These are phyloP conservation scores for Sebastolobus altivelis DNA, from an alignment of 2,797 vertebrate species.

Conservation along the genomic window DNA sequence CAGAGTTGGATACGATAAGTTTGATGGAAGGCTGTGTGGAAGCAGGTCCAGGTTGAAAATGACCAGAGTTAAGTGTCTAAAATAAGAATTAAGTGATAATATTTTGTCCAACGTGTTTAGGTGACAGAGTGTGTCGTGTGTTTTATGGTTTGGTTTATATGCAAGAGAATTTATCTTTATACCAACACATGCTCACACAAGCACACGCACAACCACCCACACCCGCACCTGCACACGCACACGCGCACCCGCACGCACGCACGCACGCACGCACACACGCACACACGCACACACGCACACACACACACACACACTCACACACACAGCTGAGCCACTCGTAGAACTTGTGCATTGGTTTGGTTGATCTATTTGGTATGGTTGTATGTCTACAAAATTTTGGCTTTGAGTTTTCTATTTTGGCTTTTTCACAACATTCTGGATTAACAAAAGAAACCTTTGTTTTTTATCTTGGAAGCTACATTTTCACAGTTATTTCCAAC, in stretches of 20 bases:
- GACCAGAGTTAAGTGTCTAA: slow-evolving; percentile 18
- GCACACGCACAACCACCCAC: slow-evolving; percentile 15
- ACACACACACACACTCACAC: slow-evolving; percentile 26
- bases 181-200: slow-evolving; percentile 36
- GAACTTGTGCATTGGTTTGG: slow-evolving; percentile 83
- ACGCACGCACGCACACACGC: slow-evolving; percentile 20
- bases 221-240: slow-evolving; percentile 27
- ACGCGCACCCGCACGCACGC: slow-evolving; percentile 22
- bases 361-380: slow-evolving; percentile 81
- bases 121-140: slow-evolving; percentile 46
- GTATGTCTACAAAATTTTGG: slow-evolving; percentile 73
- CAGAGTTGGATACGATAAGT: not conserved
- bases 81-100: slow-evolving; percentile 11
- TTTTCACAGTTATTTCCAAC: slow-evolving; percentile 85
- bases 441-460: slow-evolving; percentile 40
- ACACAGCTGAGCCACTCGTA: slow-evolving; percentile 41
- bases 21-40: slow-evolving; percentile 6
- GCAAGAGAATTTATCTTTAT: slow-evolving; percentile 56
- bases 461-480: slow-evolving; percentile 78
- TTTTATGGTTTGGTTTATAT: slow-evolving; percentile 72
- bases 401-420: slow-evolving; percentile 84
- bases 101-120: slow-evolving; percentile 13
- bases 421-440: slow-evolving; percentile 78
- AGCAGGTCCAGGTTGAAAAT: slow-evolving; percentile 40
- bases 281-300: slow-evolving; percentile 23